Evolutionary conservation across 2,888 invertebrate genomes (phyloP), one percentile per base, ranked within the genome.

Genomic region (Strigamia transsilvanica): DNA sequence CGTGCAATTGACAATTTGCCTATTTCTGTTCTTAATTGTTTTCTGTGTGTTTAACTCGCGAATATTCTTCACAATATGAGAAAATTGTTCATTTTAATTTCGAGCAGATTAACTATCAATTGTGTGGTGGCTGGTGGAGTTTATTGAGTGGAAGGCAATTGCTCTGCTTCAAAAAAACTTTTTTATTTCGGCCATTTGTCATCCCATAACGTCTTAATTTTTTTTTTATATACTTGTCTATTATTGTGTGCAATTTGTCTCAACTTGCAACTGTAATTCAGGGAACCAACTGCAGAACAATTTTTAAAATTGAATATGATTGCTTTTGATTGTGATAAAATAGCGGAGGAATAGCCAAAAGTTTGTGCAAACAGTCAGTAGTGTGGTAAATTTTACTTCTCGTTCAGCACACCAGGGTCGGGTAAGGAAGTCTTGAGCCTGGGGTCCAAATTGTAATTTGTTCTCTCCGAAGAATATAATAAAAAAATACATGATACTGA

Each of bases 81-180:
- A 46, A 13, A 46, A 66, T 5, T 73, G 6, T 27, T 5, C 9
- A 7, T 66, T 66, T 66, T 66, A 66, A 27, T 66, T 66, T 6
- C 10, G 23, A 21, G 27, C 5, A 73, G 32, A 32, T 23, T 32
- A 73, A 13, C 12, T 27, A 73, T 73, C 27, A 73, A 73, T 73
- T 18, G 23, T 27, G n/a, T 56, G 32, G 73, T 27, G 73, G 6
- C 2, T 56, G 32, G 73, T 27, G 73, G 6, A 73, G 27, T 73
- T 73, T 73, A 73, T 73, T 73, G 23, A 73, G 73, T 73, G 73
- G 73, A 73, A 73, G 73, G 32, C 27, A 73, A 73, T 73, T 73
- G 32, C 27, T 32, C 27, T n/a, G 5, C 13, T 12, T 9, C 32
- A n/a, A 27, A 18, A 56, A 18, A 56, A 56, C 6, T 32, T 73